phyloP scores from a whole-genome alignment of 2,113 vertebrate genomes.

The Entosphenus tridentatus region DNA sequence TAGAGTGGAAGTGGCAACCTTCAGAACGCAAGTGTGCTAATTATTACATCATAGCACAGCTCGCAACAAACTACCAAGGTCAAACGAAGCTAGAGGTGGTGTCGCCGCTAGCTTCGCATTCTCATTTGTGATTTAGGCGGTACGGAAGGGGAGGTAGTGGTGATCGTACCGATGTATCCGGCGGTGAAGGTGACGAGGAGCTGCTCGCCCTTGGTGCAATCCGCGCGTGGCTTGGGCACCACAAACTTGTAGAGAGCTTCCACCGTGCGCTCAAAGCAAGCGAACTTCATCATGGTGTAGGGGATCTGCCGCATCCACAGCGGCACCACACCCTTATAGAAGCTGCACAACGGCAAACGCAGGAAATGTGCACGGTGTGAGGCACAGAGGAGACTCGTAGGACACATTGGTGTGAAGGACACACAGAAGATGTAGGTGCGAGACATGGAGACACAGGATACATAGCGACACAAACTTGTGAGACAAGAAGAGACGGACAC shows the following conservation, averaged over 20 bases:
- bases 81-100: too few species aligned
- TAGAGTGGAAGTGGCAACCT: too few species aligned
- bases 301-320: conserved; percentile 99
- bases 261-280: conserved; percentile 93
- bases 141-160: not conserved
- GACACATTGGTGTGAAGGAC: too few species aligned
- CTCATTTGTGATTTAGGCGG: not conserved
- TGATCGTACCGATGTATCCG: conserved; percentile 74
- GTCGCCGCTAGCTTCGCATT: too few species aligned
- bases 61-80: too few species aligned
- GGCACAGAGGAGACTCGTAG: too few species aligned
- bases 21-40: not conserved
- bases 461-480: too few species aligned
- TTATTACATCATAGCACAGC: too few species aligned
- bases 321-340: conserved; percentile 88
- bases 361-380: not conserved
- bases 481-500: too few species aligned
- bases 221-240: conserved; percentile 76
- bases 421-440: too few species aligned
- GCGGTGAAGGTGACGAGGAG: conserved; percentile 80
- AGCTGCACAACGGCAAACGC: conserved; percentile 26
- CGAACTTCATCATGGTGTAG: conserved; percentile 99
- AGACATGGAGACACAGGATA: too few species aligned
- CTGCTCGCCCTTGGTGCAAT: conserved; percentile 68
- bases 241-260: conserved; percentile 70